Conservation (phyloP, 2,888 invertebrate genomes). For the Phytoseiulus persimilis region DNA sequence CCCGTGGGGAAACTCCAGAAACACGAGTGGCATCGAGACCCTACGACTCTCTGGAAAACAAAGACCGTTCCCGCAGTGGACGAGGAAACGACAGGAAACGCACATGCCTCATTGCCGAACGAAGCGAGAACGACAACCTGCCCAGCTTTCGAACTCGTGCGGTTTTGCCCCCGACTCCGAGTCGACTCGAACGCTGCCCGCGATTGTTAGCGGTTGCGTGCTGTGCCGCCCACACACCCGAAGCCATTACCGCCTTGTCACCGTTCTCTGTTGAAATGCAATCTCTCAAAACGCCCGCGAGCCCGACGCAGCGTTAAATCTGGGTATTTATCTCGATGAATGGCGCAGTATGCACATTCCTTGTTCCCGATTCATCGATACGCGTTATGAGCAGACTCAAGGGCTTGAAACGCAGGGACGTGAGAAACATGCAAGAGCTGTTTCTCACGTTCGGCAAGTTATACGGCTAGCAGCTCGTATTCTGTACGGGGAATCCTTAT, state of each 20-base stretch:
- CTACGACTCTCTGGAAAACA: no score
- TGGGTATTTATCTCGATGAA: neutral
- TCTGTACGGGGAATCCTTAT: neutral
- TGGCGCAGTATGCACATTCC: neutral
- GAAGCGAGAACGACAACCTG: neutral
- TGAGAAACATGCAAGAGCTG: neutral
- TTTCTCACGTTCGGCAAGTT: neutral
- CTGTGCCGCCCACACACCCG: neutral
- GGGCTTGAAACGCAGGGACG: neutral
- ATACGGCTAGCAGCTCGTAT: neutral
- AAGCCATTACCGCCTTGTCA: neutral
- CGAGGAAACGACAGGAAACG: no score
- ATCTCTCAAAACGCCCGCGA: neutral
- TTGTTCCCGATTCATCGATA: neutral
- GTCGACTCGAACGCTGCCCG: neutral
- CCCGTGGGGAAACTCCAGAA: no score
- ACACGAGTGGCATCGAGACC: no score
- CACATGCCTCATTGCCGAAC: no score
- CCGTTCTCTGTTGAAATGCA: neutral
- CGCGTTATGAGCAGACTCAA: neutral
- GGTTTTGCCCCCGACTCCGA: neutral
- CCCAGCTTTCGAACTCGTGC: neutral
- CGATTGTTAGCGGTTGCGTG: neutral
- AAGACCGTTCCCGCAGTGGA: no score
- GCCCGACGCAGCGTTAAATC: neutral